phyloP scores from a whole-genome alignment of 1,140 invertebrate genomes.

The Lepidotrigona ventralis region DNA sequence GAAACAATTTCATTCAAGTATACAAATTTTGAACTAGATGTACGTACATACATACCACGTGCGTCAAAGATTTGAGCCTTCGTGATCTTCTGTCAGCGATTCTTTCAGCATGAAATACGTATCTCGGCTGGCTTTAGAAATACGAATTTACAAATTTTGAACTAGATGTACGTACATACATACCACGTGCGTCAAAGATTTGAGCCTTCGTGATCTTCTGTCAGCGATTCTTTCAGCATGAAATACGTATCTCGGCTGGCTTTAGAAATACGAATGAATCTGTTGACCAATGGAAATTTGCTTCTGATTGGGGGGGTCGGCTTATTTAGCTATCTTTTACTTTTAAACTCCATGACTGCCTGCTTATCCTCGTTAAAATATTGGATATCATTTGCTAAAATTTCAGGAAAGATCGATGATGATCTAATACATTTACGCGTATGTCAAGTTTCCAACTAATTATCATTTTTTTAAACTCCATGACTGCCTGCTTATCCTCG shows the following conservation, averaged over 20 bases:
- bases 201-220: conserved; percentile 32
- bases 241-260: conserved; percentile 39
- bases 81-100: conserved; percentile 30
- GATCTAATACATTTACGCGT: background rate
- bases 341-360: conserved; percentile 14
- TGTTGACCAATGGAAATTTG: conserved; percentile 55
- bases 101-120: conserved; percentile 34
- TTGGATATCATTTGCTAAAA: conserved; percentile 2
- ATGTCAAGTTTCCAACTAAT: background rate
- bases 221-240: conserved; percentile 9
- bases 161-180: conserved; percentile 25
- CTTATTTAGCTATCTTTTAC: conserved; percentile 36
- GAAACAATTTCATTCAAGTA: background rate
- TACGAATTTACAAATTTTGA: conserved; percentile 19
- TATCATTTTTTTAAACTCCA: conserved; percentile 18
- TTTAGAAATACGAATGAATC: conserved; percentile 52
- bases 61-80: conserved; percentile 41
- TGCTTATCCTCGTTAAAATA: conserved; percentile 7
- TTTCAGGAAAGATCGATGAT: background rate
- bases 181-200: conserved; percentile 54
- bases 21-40: conserved; percentile 19
- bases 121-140: conserved; percentile 37
- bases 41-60: conserved; percentile 52
- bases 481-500: background rate
- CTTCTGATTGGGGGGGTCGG: conserved; percentile 45